phyloP scores from a whole-genome alignment of 2,797 vertebrate genomes.

The Cuculus canorus region DNA sequence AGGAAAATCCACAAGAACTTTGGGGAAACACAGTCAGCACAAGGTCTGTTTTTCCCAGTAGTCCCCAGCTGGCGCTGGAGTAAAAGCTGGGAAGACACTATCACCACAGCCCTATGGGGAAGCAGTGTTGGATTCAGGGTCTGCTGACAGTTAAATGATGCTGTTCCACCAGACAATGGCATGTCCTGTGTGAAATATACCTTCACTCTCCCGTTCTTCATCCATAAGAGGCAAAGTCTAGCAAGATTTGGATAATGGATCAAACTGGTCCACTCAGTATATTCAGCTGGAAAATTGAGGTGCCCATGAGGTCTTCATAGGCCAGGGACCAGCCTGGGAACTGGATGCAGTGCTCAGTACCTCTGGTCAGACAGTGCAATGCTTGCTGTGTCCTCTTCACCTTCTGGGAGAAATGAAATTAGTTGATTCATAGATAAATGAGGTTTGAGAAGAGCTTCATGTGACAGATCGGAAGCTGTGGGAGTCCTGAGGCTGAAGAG shows the following conservation, averaged over 20 bases:
- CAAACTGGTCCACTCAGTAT: background rate
- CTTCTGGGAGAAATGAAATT: background rate
- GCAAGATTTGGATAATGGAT: background rate
- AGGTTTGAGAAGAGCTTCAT: background rate
- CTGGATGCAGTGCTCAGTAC: background rate
- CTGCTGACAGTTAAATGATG: background rate
- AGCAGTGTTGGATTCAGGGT: background rate
- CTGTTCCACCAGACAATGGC: background rate
- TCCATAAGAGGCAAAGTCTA: background rate
- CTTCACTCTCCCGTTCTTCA: background rate
- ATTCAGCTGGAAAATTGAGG: background rate
- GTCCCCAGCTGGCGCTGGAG: background rate
- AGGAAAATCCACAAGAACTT: background rate
- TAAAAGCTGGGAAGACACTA: background rate
- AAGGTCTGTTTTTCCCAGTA: background rate
- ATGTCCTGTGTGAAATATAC: background rate
- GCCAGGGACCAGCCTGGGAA: background rate
- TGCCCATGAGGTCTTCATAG: background rate
- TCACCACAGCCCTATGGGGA: background rate
- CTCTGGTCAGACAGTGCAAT: background rate
- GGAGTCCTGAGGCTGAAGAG: background rate
- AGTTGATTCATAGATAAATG: background rate
- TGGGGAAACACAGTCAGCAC: rapidly evolving
- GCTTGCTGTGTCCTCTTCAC: background rate
- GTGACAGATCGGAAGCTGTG: background rate